Evolutionary conservation across 2,113 vertebrate species (phyloP), one percentile per base, ranked within the genome.

Genomic region (human): DNA sequence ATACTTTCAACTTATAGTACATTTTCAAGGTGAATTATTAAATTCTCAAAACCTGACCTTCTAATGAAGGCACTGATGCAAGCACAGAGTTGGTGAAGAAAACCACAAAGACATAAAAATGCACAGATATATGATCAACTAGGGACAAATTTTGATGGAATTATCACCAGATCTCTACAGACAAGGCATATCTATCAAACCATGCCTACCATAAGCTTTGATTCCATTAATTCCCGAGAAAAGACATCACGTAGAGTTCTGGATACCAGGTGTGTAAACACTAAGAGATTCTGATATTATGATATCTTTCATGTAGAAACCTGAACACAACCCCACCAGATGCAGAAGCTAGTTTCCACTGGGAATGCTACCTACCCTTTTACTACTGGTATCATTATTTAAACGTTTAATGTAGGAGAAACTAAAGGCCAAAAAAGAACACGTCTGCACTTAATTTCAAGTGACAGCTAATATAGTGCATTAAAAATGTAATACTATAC

Each of bases 371-470:
- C 7, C 40, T 96, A 86, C 38, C 22, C 9, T 95, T 98, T 89
- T 78, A 85, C 16, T 97, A 88, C 64, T 57, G 75, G 50, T 85
- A 92, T 73, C 92, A 92, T 48, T 93, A 95, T 94, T 98, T 97
- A 98, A 97, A 97, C 22, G 61, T 94, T 97, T 97, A 96, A 97
- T 87, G 68, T 73, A 94, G 97, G 7, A 85, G 52, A 96, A 97
- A 95, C 88, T 78, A 84, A 98, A 97, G 92, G 88, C 88, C 94
- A 97, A 93, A 27, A 98, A 97, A 97, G 40, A 88, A 91, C 68
- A 97, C 45, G 97, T 91, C 82, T 82, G 64, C 79, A 98, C 35
- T 97, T 98, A 70, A 95, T 97, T 98, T 96, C 90, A 91, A 97
- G 89, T 97, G 96, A 92, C 55, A 97, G 90, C 13, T 97, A 97